Conservation (phyloP, 2,888 invertebrate species). For the Lysandra bellargus region DNA sequence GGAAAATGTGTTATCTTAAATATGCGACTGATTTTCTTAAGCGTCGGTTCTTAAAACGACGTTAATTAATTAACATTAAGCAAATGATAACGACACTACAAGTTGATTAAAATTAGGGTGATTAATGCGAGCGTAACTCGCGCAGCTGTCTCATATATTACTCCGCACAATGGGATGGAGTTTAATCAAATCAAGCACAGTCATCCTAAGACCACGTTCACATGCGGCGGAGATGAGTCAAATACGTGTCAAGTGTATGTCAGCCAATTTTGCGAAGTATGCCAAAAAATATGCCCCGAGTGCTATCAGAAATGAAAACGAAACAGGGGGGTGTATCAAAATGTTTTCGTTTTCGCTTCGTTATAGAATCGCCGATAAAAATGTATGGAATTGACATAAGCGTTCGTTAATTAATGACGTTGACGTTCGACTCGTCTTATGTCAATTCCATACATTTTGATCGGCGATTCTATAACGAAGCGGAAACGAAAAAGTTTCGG, state of each 20-base stretch:
- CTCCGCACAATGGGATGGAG: conserved; percentile 1
- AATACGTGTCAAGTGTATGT: neutral
- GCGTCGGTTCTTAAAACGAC: neutral
- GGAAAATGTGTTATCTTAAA: neutral
- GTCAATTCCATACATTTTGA: too few relatives aligned
- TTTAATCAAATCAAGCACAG: conserved; percentile 7
- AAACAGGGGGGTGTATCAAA: too few relatives aligned
- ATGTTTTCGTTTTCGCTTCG: too few relatives aligned
- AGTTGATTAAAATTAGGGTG: conserved; percentile 19
- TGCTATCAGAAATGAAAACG: too few relatives aligned
- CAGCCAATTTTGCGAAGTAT: too few relatives aligned
- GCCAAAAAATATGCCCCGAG: too few relatives aligned
- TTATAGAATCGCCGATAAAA: too few relatives aligned
- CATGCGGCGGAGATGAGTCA: neutral
- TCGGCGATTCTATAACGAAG: too few relatives aligned
- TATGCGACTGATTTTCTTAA: neutral
- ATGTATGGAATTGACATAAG: too few relatives aligned
- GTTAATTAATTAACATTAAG: neutral
- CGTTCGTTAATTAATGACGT: too few relatives aligned
- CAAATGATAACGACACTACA: conserved; percentile 7
- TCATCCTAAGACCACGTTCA: neutral
- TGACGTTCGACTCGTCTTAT: too few relatives aligned
- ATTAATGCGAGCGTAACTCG: neutral
- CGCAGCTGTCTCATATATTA: conserved; percentile 13
- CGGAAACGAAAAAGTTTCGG: too few relatives aligned